Evolutionary conservation across 2,888 invertebrate genomes (phyloP), one percentile per base, ranked within the genome.

Genomic region (Drepana falcataria): DNA sequence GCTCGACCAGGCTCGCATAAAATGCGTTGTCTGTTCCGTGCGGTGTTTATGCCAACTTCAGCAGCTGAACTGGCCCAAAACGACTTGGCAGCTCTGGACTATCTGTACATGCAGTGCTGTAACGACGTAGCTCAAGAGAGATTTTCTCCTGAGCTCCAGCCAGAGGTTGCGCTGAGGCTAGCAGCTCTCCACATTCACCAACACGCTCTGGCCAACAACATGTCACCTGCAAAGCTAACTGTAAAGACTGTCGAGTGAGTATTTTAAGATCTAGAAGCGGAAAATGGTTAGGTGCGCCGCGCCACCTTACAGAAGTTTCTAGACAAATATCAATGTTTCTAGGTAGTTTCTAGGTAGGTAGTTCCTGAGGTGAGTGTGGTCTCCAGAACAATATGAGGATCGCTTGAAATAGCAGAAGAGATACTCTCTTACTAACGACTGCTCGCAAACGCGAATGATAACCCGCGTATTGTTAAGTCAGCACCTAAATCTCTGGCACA

Each of bases 91-190:
- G 96, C 97, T 0, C 93, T 98, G 70, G 97, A 98, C 85, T 98
- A 97, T 83, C 92, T 97, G 44, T 97, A 96, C 86, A 93, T 94
- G 80, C 97, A 97, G 89, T 97, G 97, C 83, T 97, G 97, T 81
- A 98, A 97, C 79, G 98, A 98, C 85, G 97, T 98, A 9, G 95
- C 97, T 0, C 96, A 97, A 75, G 98, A 98, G 75, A 84, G 97
- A 58, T 97, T 97, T 80, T 95, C 97, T 0, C 96, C 97, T 0
- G 98, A 98, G 76, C 92, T 98, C 65, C 83, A 84, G 62, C 96
- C 97, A 48, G 98, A 98, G 68, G 95, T 96, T 34, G 97, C 97
- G 35, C 81, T 98, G 59, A 92, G 97, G 52, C 86, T 98, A 68
- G 97, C 97, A 0, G 97, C 98, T 0, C 87, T 98, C 54, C 97